Evolutionary conservation across 2,888 invertebrate species (phyloP).

Genomic region (Neoaliturus tenellus): DNA sequence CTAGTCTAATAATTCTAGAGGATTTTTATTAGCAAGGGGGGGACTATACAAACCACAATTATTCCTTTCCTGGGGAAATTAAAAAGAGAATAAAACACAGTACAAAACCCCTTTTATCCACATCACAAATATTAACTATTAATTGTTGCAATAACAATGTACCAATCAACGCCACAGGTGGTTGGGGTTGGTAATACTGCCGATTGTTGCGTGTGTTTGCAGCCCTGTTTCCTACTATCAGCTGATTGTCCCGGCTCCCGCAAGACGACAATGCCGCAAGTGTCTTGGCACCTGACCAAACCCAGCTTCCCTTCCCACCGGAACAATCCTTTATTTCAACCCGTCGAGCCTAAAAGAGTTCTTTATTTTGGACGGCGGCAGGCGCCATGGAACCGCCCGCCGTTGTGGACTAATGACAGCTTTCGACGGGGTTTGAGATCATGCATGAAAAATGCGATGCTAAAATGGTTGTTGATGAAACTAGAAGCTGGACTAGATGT

Average conservation of each 20-base stretch:
- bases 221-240: neutral
- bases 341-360: constrained; percentile 6
- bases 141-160: neutral
- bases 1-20: too few relatives aligned
- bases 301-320: constrained; percentile 20
- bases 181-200: neutral
- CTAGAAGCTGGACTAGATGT: too few relatives aligned
- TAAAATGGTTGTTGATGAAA: neutral
- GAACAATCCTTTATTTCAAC: constrained; percentile 43
- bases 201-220: neutral
- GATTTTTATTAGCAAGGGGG: too few relatives aligned
- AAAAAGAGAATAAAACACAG: too few relatives aligned
- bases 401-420: neutral
- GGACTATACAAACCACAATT: too few relatives aligned
- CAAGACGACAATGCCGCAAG: neutral
- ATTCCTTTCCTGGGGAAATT: too few relatives aligned
- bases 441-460: neutral
- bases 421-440: neutral
- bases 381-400: constrained; percentile 3
- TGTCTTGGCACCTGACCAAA: constrained; percentile 19
- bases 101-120: neutral
- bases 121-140: neutral
- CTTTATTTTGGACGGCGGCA: constrained; percentile 20
- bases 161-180: neutral
- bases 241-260: neutral